Percentiles rank a stretch among this genome's conserved stretches.
phyloP scores from a whole-genome alignment of 1,140 invertebrate genomes.

The Teleopsis dalmanni region DNA sequence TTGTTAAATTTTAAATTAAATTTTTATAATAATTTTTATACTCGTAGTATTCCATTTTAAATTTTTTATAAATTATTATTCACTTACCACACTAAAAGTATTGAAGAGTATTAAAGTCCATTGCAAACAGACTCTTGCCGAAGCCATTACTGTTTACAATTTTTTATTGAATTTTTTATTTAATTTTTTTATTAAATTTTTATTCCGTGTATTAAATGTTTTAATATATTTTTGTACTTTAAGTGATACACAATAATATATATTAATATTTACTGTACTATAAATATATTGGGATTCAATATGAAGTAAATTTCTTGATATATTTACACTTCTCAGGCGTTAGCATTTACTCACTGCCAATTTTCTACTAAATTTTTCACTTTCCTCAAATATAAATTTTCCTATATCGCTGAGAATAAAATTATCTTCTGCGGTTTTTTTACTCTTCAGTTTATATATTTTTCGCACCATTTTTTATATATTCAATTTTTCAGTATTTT shows the following conservation, averaged over 20 bases:
- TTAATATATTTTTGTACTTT: not conserved
- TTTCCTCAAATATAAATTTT: too few relatives aligned
- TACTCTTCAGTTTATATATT: too few relatives aligned
- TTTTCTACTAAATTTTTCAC: too few relatives aligned
- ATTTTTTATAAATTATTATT: not conserved
- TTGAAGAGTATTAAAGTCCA: slow-evolving; percentile 13
- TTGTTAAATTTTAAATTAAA: too few relatives aligned
- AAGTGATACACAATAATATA: not conserved
- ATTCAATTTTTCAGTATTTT: too few relatives aligned
- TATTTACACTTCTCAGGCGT: too few relatives aligned
- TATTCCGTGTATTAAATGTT: not conserved
- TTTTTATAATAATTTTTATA: not conserved
- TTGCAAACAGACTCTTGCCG: slow-evolving; percentile 10
- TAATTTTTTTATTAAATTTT: not conserved
- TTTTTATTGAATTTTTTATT: not conserved
- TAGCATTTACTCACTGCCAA: too few relatives aligned
- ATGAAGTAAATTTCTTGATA: too few relatives aligned
- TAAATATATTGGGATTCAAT: too few relatives aligned
- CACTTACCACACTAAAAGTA: slow-evolving; percentile 12
- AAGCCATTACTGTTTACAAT: slow-evolving; percentile 3
- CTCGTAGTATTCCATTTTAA: not conserved
- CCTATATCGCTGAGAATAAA: too few relatives aligned
- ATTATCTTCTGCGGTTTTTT: too few relatives aligned
- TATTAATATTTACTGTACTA: not conserved
- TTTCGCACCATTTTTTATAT: too few relatives aligned